Evolutionary conservation across 1,140 invertebrate genomes (phyloP).

Genomic region (Nylanderia fulva): DNA sequence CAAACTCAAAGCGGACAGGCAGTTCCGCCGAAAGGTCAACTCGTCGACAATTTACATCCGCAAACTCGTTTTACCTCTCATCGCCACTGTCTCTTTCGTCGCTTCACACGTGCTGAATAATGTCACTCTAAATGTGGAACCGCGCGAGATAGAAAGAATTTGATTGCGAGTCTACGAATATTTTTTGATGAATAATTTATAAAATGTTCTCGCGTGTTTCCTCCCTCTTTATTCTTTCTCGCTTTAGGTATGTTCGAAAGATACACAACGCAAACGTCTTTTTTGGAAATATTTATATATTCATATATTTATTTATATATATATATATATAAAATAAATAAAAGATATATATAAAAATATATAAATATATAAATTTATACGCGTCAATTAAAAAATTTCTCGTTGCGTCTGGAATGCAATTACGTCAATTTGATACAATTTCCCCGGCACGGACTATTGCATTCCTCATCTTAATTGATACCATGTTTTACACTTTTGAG

Average conservation of each 20-base stretch:
- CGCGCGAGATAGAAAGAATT: neutral
- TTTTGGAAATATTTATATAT: conserved; percentile 26
- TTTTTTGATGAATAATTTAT: conserved; percentile 62
- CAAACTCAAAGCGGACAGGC: neutral
- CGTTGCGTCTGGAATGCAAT: conserved; percentile 1
- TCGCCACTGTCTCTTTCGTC: conserved; percentile 3
- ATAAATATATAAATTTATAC: no score
- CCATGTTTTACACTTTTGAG: neutral
- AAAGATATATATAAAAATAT: no score
- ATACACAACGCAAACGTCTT: neutral
- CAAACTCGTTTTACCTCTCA: conserved; percentile 55
- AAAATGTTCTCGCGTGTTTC: neutral
- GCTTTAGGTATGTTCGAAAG: neutral
- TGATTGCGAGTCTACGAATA: conserved; percentile 54
- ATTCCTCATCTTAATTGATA: neutral
- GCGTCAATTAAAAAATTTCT: conserved; percentile 17
- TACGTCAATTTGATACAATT: conserved; percentile 12
- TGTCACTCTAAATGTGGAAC: conserved; percentile 21
- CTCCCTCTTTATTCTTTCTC: no score
- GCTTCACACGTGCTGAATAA: conserved; percentile 40
- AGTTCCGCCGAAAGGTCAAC: conserved; percentile 58
- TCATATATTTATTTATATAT: no score
- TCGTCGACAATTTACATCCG: conserved; percentile 46
- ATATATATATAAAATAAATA: no score
- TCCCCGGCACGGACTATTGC: neutral